Conservation (phyloP, 2,797 vertebrate species). For the Pseudochirops cupreus region DNA sequence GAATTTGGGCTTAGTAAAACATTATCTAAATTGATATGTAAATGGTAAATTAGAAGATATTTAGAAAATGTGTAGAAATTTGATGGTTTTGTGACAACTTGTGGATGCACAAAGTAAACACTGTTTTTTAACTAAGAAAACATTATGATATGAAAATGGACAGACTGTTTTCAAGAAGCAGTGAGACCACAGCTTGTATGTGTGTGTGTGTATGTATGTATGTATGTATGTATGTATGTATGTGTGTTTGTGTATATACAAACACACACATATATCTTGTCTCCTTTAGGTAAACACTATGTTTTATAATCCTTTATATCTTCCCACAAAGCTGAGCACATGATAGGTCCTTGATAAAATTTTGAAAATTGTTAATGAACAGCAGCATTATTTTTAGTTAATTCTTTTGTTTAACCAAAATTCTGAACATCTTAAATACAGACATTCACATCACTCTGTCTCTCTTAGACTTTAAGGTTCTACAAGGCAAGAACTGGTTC, state of each 20-base stretch:
- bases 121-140: conserved; percentile 58
- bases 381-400: conserved; percentile 4
- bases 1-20: conserved; percentile 52
- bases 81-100: conserved; percentile 62
- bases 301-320: neutral
- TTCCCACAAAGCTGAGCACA: neutral
- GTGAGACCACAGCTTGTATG: neutral
- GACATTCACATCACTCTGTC: neutral
- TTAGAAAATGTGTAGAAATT: conserved; percentile 63
- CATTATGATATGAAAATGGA: conserved; percentile 34
- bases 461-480: neutral
- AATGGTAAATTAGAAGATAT: conserved; percentile 65
- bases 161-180: conserved; percentile 44
- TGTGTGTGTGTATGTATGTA: neutral
- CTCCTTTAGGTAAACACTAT: neutral
- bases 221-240: neutral
- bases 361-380: neutral
- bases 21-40: conserved; percentile 52
- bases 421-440: conserved; percentile 5
- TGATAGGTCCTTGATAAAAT: neutral
- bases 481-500: neutral
- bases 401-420: conserved; percentile 11
- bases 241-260: neutral
- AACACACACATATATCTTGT: neutral
- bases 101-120: conserved; percentile 59